These are phyloP conservation scores for Spilarctia lutea DNA, from an alignment of 2,888 invertebrate species.

Conservation along the genomic window DNA sequence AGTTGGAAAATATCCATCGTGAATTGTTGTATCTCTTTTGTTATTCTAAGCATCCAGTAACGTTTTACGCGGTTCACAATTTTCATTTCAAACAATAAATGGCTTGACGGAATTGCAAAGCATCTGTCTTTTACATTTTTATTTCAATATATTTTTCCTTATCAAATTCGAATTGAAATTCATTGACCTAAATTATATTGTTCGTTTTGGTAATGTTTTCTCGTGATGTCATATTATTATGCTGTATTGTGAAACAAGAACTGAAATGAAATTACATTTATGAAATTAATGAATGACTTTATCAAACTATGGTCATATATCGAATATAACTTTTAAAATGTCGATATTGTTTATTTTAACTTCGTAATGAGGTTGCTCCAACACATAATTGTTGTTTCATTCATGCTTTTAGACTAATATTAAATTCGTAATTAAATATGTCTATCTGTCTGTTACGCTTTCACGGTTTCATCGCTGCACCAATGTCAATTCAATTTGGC, in stretches of 20 bases:
- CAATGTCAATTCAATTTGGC: too few relatives aligned
- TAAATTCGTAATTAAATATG: too few relatives aligned
- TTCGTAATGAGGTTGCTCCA: slow-evolving; percentile 26
- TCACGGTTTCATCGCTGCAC: too few relatives aligned
- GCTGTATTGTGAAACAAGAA: background rate
- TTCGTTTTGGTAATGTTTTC: background rate
- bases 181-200: background rate
- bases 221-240: background rate
- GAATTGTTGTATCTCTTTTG: slow-evolving; percentile 47
- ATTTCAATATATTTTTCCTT: slow-evolving; percentile 21
- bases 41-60: slow-evolving; percentile 41
- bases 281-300: background rate
- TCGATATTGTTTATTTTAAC: slow-evolving; percentile 19
- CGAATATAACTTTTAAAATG: slow-evolving; percentile 20
- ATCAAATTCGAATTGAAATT: slow-evolving; percentile 4
- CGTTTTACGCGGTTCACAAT: slow-evolving; percentile 29
- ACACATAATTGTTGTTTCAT: slow-evolving; percentile 13
- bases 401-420: too few relatives aligned
- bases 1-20: slow-evolving; percentile 54
- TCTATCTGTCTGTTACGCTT: too few relatives aligned
- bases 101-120: slow-evolving; percentile 21
- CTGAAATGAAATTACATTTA: background rate
- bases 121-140: slow-evolving; percentile 21
- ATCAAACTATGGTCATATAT: background rate
- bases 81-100: slow-evolving; percentile 37